Conservation (phyloP, 2,113 vertebrate species). For the Ciconia boyciana region DNA sequence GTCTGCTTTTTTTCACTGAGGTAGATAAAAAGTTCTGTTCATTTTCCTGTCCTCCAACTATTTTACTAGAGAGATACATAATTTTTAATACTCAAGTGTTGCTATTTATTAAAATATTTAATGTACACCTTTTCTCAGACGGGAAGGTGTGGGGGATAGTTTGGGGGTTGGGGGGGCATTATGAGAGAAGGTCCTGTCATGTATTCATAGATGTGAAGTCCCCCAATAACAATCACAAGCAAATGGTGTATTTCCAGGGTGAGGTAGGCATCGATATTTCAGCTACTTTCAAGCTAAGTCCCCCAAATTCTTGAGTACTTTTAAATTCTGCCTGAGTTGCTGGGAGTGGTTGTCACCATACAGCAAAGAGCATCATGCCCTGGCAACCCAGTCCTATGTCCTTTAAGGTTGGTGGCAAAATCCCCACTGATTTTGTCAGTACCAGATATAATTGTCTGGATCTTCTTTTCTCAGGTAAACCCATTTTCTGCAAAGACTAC, state of each 20-base stretch:
- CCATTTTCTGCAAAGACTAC: not conserved
- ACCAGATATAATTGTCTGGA: not conserved
- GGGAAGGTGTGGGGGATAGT: not conserved
- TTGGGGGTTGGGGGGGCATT: not conserved
- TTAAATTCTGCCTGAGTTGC: not conserved
- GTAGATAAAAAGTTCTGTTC: not conserved
- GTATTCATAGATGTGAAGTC: not conserved
- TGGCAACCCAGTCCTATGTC: not conserved
- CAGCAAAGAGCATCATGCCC: not conserved
- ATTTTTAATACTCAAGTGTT: not conserved
- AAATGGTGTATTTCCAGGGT: not conserved
- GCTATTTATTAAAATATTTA: not conserved
- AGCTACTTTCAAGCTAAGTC: not conserved
- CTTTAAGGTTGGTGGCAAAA: not conserved
- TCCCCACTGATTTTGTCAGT: not conserved
- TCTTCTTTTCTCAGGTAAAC: slow-evolving; percentile 1
- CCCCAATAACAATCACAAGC: not conserved
- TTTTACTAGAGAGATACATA: not conserved
- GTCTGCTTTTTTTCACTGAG: not conserved
- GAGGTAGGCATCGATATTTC: not conserved
- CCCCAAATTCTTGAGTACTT: not conserved
- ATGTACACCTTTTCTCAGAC: not conserved
- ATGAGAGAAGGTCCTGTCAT: not conserved
- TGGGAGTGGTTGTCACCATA: not conserved
- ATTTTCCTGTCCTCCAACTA: not conserved